Conservation (phyloP, 2,113 vertebrate genomes). For the Platichthys stellatus region DNA sequence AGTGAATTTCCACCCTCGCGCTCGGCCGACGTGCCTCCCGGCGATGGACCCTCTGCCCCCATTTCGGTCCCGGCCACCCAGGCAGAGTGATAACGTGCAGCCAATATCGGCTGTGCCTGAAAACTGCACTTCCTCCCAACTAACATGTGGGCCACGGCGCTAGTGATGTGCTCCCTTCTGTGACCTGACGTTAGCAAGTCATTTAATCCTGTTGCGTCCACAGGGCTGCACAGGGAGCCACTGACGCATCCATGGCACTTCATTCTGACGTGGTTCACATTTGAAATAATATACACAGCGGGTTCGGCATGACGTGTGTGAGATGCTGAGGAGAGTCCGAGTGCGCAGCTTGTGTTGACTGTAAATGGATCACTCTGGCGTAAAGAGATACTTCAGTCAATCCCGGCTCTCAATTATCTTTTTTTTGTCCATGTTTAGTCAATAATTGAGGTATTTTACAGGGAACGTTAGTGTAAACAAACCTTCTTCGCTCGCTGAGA, state of each 20-base stretch:
- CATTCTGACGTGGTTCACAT: constrained; percentile 57
- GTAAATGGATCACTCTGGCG: constrained; percentile 59
- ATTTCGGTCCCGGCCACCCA: constrained; percentile 47
- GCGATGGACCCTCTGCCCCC: constrained; percentile 46
- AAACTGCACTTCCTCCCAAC: constrained; percentile 59
- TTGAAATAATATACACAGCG: constrained; percentile 29
- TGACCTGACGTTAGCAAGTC: constrained; percentile 43
- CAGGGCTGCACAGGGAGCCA: constrained; percentile 23
- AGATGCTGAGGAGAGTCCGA: constrained; percentile 32
- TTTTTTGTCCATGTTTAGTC: constrained; percentile 54
- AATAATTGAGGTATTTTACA: constrained; percentile 57
- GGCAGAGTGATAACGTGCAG: constrained; percentile 42
- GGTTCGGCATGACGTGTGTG: too few relatives aligned
- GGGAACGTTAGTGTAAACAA: constrained; percentile 54
- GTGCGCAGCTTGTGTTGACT: constrained; percentile 56
- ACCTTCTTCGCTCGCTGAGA: constrained; percentile 97
- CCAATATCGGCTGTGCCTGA: constrained; percentile 51
- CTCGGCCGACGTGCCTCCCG: constrained; percentile 39
- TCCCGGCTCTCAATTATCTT: constrained; percentile 19
- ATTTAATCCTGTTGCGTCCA: constrained; percentile 56
- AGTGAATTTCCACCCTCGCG: constrained; percentile 70
- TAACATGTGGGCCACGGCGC: constrained; percentile 36
- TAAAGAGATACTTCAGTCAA: constrained; percentile 38
- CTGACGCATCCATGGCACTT: constrained; percentile 23
- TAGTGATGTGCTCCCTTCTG: constrained; percentile 42